Evolutionary conservation across 2,888 invertebrate species (phyloP), one percentile per base, ranked within the genome.

Genomic region (Drosophila birchii): DNA sequence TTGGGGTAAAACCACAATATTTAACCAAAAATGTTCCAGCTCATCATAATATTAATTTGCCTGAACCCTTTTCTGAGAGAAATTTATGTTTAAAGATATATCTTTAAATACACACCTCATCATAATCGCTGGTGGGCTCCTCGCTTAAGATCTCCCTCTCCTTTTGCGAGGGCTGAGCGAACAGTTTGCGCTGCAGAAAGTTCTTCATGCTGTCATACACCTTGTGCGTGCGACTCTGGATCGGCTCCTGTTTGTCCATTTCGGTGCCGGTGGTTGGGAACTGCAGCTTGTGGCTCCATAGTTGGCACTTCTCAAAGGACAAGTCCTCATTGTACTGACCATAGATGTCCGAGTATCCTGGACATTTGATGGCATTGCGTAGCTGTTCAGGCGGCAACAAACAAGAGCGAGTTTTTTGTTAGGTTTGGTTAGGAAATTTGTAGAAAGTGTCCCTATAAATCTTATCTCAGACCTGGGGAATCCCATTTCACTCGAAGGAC

Each of bases 191-290:
- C 11, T 88, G 86, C 72, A 92, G 59, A 80, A 92, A 92, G 75
- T 90, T 91, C 78, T 90, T 90, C 92, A 92, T 92, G 80, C 90
- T 91, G 71, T 91, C 91, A 62, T 92, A 92, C 68, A 92, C 90
- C 76, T 91, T 92, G 51, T 91, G 89, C 26, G 90, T 91, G 68
- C 86, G 86, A 76, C 85, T 87, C 53, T 80, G 75, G 36, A 60
- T 58, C 2, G 79, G 54, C 16, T 56, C 55, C 32, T 63, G 71
- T 51, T 72, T 49, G 69, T 56, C 51, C 68, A 23, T n/a, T 14
- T 57, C 53, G 29, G 63, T n/a, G 16, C 56, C 49, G 20, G 63
- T 41, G 23, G 75, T 7, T 62, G 54, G 61, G 56, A 69, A 53
- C 53, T 76, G 73, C 73, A 86, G 81, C 67, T 89, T 90, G 76